These are phyloP conservation scores for Ranitomeya imitator DNA, from an alignment of 2,113 vertebrate genomes.

Conservation along the genomic window DNA sequence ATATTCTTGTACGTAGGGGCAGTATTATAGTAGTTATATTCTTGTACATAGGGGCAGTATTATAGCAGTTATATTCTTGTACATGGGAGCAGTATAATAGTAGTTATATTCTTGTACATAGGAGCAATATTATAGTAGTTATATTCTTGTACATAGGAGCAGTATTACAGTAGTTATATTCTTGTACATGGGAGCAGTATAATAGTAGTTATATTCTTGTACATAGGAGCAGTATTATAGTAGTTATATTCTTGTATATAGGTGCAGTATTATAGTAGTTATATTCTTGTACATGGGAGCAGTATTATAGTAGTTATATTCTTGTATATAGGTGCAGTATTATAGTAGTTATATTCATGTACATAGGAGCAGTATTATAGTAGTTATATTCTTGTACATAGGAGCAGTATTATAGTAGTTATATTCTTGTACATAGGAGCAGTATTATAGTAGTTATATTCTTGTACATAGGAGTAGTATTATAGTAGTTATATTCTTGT, in stretches of 20 bases:
- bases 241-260: no score
- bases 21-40: constrained; percentile 23
- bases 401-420: background rate
- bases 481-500: no score
- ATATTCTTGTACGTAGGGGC: background rate
- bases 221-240: background rate
- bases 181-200: background rate
- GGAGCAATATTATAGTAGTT: no score
- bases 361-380: constrained; percentile 9
- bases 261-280: no score
- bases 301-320: no score
- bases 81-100: no score
- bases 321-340: background rate
- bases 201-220: constrained; percentile 14
- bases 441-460: no score
- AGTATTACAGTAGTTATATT: constrained; percentile 22
- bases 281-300: no score
- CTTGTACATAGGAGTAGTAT: no score
- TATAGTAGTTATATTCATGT: constrained; percentile 16
- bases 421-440: no score
- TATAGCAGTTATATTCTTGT: no score
- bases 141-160: background rate
- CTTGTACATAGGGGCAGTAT: background rate
- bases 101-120: no score
- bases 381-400: constrained; percentile 8